A percentile compares a stretch with the other conserved stretches of the same genome.
phyloP scores from a whole-genome alignment of 2,113 vertebrate species.

The Oreochromis niloticus region DNA sequence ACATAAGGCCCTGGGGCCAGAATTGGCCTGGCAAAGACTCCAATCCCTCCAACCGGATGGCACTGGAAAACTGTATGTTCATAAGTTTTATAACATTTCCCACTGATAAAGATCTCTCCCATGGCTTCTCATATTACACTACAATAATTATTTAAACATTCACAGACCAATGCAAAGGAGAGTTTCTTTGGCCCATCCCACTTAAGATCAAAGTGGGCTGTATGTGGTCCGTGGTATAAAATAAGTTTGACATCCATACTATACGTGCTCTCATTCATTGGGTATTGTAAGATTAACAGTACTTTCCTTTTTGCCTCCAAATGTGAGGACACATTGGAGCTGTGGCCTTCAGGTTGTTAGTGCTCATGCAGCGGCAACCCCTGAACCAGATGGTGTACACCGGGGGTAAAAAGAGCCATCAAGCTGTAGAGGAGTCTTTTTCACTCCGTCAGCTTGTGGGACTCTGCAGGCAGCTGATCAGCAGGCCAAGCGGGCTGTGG shows the following conservation, averaged over 20 bases:
- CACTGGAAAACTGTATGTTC: neutral
- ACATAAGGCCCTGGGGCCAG: neutral
- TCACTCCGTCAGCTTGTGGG: neutral
- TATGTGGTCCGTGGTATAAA: neutral
- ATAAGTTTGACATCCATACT: neutral
- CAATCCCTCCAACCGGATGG: neutral
- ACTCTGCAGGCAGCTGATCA: neutral
- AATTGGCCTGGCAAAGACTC: neutral
- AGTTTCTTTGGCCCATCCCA: neutral
- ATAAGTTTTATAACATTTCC: neutral
- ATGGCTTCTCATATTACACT: neutral
- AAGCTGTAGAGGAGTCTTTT: neutral
- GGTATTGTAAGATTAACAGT: neutral
- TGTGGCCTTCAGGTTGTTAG: neutral
- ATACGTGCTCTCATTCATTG: neutral
- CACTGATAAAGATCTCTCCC: neutral
- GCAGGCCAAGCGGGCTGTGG: neutral
- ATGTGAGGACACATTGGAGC: neutral
- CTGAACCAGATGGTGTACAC: neutral
- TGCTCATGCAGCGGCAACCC: neutral
- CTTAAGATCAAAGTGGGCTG: neutral
- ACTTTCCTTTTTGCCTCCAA: neutral
- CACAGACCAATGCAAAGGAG: neutral
- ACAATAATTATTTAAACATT: neutral
- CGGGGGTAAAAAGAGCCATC: neutral